These are phyloP conservation scores for Coluber constrictor DNA, from an alignment of 2,797 vertebrate genomes.

Conservation along the genomic window DNA sequence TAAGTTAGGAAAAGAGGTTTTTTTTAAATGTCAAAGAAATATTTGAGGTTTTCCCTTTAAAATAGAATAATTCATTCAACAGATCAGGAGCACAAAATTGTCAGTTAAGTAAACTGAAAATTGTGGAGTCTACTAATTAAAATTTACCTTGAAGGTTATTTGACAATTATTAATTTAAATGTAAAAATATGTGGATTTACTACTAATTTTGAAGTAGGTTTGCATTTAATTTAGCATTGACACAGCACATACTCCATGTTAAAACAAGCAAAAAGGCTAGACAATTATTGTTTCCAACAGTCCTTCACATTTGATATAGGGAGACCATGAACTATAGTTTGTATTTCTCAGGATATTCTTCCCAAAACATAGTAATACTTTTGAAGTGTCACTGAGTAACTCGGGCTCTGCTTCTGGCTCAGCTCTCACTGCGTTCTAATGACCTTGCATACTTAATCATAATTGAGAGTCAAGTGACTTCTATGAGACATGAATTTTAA, in stretches of 20 bases:
- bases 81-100: background rate
- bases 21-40: background rate
- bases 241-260: background rate
- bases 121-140: background rate
- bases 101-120: background rate
- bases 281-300: background rate
- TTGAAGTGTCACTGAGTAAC: constrained; percentile 10
- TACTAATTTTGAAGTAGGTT: background rate
- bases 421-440: constrained; percentile 48
- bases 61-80: background rate
- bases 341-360: background rate
- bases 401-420: constrained; percentile 45
- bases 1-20: background rate
- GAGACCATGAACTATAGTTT: rapidly evolving
- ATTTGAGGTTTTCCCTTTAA: background rate
- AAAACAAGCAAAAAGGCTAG: background rate
- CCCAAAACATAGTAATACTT: background rate
- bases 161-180: constrained; percentile 37
- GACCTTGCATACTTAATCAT: constrained; percentile 70
- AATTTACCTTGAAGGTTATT: constrained; percentile 5
- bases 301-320: background rate
- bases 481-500: constrained; percentile 64
- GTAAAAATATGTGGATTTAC: background rate
- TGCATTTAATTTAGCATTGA: background rate
- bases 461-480: constrained; percentile 70